phyloP scores from a whole-genome alignment of 2,113 vertebrate species.

The Embiotoca jacksoni region DNA sequence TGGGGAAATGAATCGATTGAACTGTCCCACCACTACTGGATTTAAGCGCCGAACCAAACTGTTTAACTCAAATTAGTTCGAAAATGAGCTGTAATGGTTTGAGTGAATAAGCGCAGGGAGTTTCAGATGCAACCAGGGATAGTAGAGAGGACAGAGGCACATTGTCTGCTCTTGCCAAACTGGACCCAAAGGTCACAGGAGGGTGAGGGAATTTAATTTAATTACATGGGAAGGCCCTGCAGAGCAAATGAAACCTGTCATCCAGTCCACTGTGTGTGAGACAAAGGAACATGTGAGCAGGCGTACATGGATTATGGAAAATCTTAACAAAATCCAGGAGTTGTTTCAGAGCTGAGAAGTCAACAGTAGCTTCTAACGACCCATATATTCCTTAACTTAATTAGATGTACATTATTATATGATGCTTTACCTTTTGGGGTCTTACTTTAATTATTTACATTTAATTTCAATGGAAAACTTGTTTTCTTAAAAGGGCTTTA shows the following conservation, averaged over 20 bases:
- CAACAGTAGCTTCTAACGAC: not conserved
- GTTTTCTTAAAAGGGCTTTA: not conserved
- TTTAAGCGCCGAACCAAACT: not conserved
- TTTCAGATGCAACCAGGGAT: constrained; percentile 64
- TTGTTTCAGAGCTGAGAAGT: constrained; percentile 2
- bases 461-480: not conserved
- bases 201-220: constrained; percentile 78
- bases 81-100: constrained; percentile 55
- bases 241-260: constrained; percentile 61
- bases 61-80: constrained; percentile 40
- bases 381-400: too few species aligned
- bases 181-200: constrained; percentile 70
- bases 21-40: constrained; percentile 26
- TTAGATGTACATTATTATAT: too few species aligned
- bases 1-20: constrained; percentile 7
- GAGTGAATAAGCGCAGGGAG: constrained; percentile 53
- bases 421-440: not conserved
- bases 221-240: constrained; percentile 71
- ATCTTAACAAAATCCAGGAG: constrained; percentile 34
- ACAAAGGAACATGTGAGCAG: constrained; percentile 71
- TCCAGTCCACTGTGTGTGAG: constrained; percentile 33
- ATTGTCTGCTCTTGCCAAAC: constrained; percentile 72
- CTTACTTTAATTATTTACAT: too few species aligned
- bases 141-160: constrained; percentile 70
- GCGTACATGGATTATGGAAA: constrained; percentile 57